Conservation (phyloP, 2,797 vertebrate species). For the Leucoraja ocellata region DNA sequence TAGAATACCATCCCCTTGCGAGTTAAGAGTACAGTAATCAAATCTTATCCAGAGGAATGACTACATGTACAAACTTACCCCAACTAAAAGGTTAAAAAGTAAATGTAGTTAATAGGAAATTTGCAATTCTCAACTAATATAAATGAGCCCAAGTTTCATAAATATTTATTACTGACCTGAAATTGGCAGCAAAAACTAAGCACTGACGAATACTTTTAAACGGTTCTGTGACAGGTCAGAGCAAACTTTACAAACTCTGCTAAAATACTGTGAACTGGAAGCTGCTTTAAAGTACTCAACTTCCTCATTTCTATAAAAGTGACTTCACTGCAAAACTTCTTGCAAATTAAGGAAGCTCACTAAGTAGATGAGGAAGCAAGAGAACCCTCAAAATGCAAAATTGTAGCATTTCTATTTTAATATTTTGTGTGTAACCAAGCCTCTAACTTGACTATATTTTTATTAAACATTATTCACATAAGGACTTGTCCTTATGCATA, state of each 20-base stretch:
- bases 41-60: background rate
- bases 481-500: background rate
- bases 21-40: background rate
- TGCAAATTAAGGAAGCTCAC: conserved; percentile 31
- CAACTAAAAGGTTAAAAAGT: background rate
- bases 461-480: background rate
- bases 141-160: background rate
- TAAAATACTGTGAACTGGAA: background rate
- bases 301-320: conserved; percentile 33
- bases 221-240: background rate
- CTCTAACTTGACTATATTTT: background rate
- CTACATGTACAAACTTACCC: background rate
- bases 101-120: background rate
- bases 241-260: background rate
- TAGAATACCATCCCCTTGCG: background rate
- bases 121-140: background rate
- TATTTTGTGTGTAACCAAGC: background rate
- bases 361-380: conserved; percentile 35
- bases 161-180: conserved; percentile 29
- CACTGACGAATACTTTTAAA: background rate
- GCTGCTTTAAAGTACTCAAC: conserved; percentile 9
- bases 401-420: background rate
- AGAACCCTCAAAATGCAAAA: conserved; percentile 10
- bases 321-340: conserved; percentile 28
- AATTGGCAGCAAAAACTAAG: background rate